phyloP scores from a whole-genome alignment of 2,113 vertebrate species.

The Ailuropoda melanoleuca region DNA sequence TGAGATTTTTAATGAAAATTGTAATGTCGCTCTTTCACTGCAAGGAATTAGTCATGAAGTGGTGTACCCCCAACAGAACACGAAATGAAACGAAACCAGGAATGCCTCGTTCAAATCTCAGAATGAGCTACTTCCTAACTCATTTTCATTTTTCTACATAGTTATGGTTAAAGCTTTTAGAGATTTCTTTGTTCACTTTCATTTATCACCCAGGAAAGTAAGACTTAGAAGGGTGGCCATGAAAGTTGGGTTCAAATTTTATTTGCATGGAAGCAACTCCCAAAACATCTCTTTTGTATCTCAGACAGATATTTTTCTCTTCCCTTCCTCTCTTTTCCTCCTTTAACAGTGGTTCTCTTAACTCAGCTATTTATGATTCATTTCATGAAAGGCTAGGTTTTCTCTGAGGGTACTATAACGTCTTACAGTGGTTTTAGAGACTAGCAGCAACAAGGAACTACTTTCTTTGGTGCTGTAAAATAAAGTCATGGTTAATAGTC shows the following conservation, averaged over 20 bases:
- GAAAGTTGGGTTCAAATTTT: background rate
- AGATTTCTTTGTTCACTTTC: background rate
- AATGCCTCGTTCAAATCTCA: background rate
- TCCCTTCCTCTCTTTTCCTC: constrained; percentile 57
- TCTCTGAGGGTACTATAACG: constrained; percentile 82
- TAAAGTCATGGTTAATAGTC: constrained; percentile 84
- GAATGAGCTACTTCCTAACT: background rate
- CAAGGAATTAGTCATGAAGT: background rate
- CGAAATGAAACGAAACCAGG: background rate
- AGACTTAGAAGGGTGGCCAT: background rate
- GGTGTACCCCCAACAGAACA: background rate
- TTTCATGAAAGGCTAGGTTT: constrained; percentile 82
- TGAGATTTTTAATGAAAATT: background rate
- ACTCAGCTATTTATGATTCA: constrained; percentile 84
- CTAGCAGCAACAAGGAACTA: constrained; percentile 66
- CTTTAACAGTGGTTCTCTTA: constrained; percentile 72
- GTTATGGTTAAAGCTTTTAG: background rate
- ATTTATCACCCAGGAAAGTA: background rate
- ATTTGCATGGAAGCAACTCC: background rate
- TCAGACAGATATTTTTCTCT: constrained; percentile 30
- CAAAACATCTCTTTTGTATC: background rate
- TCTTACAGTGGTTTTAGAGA: constrained; percentile 83
- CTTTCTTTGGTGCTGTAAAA: constrained; percentile 84
- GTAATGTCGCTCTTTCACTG: background rate
- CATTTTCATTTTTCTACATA: background rate